These are phyloP conservation scores for Oryzias melastigma DNA, from an alignment of 2,113 vertebrate species.

Conservation along the genomic window DNA sequence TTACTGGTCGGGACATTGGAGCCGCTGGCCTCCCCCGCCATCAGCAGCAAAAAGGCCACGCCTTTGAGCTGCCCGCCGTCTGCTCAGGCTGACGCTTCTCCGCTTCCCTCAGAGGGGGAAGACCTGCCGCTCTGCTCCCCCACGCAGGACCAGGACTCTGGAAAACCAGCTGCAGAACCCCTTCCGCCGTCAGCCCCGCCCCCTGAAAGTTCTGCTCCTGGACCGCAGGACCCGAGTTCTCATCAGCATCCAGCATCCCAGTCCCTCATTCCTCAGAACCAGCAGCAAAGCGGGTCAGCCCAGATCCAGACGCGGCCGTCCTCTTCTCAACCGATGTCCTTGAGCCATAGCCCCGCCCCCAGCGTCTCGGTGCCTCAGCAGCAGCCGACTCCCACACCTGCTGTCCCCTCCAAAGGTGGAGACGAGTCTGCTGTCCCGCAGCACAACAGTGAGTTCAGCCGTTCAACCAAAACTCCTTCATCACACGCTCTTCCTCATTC, in stretches of 20 bases:
- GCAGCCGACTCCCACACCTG: conserved; percentile 44
- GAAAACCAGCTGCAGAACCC: conserved; percentile 1
- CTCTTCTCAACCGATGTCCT: conserved; percentile 28
- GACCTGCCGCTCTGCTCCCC: conserved; percentile 48
- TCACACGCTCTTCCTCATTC: conserved; percentile 29
- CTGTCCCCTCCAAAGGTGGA: conserved; percentile 40
- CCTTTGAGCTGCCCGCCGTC: conserved; percentile 20
- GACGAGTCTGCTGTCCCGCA: conserved; percentile 57
- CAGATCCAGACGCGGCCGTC: conserved; percentile 27
- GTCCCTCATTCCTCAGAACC: conserved; percentile 32
- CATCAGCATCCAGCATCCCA: conserved; percentile 44
- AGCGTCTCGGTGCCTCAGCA: conserved; percentile 61
- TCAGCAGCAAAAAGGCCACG: conserved; percentile 37
- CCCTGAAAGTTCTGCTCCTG: conserved; percentile 17
- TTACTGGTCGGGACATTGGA: conserved; percentile 54
- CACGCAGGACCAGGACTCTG: conserved; percentile 31
- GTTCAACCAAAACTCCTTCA: neutral
- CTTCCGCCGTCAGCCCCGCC: conserved; percentile 43
- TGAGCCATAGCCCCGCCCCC: conserved; percentile 12
- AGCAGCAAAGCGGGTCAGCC: conserved; percentile 17
- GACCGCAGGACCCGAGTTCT: conserved; percentile 28
- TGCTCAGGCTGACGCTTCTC: conserved; percentile 50
- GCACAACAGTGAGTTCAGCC: conserved; percentile 68
- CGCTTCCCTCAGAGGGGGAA: conserved; percentile 57
- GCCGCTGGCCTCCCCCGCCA: conserved; percentile 50